These are phyloP conservation scores for Nemapogon koenigi DNA, from an alignment of 2,888 invertebrate species.

Conservation along the genomic window DNA sequence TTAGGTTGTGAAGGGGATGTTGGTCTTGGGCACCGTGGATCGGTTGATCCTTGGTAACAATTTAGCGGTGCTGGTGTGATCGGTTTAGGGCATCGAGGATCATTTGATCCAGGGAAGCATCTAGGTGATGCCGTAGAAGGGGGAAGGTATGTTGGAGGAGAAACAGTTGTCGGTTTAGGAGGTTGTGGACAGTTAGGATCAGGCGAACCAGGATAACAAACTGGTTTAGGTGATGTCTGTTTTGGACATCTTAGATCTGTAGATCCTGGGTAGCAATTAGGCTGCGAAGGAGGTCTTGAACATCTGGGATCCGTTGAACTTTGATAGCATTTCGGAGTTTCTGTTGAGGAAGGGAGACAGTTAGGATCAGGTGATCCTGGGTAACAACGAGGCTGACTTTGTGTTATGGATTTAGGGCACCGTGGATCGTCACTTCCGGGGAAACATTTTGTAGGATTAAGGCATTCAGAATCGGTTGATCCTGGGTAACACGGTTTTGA, in stretches of 20 bases:
- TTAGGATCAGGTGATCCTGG: slow-evolving; percentile 30
- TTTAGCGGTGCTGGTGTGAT: slow-evolving; percentile 21
- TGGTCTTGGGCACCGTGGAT: slow-evolving; percentile 26
- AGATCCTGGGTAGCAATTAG: slow-evolving; percentile 29
- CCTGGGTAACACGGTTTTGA: slow-evolving; percentile 24
- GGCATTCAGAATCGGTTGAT: slow-evolving; percentile 19
- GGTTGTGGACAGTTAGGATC: slow-evolving; percentile 29
- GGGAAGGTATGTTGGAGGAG: slow-evolving; percentile 16
- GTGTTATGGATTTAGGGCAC: slow-evolving; percentile 27
- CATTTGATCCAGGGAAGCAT: slow-evolving; percentile 25
- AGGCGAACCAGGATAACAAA: slow-evolving; percentile 19
- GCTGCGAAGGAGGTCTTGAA: slow-evolving; percentile 24
- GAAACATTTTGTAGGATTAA: slow-evolving; percentile 24
- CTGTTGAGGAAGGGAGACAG: slow-evolving; percentile 27
- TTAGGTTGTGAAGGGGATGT: slow-evolving; percentile 25
- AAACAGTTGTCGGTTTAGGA: slow-evolving; percentile 14
- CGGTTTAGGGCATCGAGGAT: slow-evolving; percentile 27
- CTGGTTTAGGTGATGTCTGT: slow-evolving; percentile 19
- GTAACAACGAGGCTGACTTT: slow-evolving; percentile 27
- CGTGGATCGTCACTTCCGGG: slow-evolving; percentile 27
- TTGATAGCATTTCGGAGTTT: slow-evolving; percentile 23
- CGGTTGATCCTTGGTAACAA: slow-evolving; percentile 20
- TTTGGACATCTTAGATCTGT: slow-evolving; percentile 25
- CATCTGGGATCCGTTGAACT: slow-evolving; percentile 31
- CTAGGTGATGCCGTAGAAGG: slow-evolving; percentile 19